phyloP scores from a whole-genome alignment of 2,888 invertebrate species.

The Microplitis deprimator region DNA sequence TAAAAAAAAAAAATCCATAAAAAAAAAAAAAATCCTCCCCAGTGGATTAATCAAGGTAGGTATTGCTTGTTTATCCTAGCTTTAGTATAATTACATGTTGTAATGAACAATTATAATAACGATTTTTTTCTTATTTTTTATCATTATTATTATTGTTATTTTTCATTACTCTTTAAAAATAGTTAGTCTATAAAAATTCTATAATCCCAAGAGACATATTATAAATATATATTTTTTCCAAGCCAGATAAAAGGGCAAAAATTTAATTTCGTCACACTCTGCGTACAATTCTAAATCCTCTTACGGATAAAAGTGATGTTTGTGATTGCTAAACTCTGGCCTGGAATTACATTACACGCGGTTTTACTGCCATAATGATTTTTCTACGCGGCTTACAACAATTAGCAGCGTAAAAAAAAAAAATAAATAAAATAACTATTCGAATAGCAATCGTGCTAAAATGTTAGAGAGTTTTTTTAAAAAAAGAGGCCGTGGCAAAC shows the following conservation, averaged over 20 bases:
- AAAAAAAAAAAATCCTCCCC: neutral
- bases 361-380: conserved; percentile 26
- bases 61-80: conserved; percentile 20
- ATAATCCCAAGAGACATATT: neutral
- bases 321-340: conserved; percentile 38
- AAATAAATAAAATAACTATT: conserved; percentile 25
- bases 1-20: neutral
- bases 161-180: neutral
- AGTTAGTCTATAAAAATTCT: neutral
- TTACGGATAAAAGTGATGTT: conserved; percentile 38
- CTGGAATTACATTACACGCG: conserved; percentile 33
- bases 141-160: too few relatives aligned
- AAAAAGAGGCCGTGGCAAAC: conserved; percentile 25
- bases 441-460: conserved; percentile 35
- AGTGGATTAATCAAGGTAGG: conserved; percentile 33
- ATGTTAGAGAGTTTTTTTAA: conserved; percentile 7
- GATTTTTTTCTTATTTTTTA: neutral
- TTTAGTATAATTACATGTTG: conserved; percentile 13
- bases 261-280: conserved; percentile 33
- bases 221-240: conserved; percentile 12
- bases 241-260: conserved; percentile 19
- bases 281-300: conserved; percentile 27
- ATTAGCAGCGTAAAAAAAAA: conserved; percentile 25
- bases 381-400: conserved; percentile 35
- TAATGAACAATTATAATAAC: neutral